Evolutionary conservation across 2,888 invertebrate genomes (phyloP), one percentile per base, ranked within the genome.

Genomic region (Helicoverpa assulta): DNA sequence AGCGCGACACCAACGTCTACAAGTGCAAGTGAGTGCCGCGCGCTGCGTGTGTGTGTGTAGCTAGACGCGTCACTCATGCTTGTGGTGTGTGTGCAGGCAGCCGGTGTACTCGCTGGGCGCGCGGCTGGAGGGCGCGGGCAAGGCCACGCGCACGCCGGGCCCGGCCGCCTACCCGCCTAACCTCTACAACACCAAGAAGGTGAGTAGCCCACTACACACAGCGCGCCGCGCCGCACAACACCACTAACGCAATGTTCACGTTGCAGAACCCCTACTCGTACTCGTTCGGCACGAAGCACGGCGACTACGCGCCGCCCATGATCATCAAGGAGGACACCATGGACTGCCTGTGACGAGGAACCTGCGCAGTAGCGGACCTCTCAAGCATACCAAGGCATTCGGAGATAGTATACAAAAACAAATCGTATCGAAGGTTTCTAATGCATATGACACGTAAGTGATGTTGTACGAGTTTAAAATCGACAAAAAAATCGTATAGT

Each of bases 231-330:
- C 8, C 33, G 26, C 33, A 2, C 8, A 7, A 7, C 10, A 10
- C 10, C 7, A 10, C 40, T 50, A 8, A 29, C 7, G 8, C 18
- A 5, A 50, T 47, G 10, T 55, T 54, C 58, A 26, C n/a, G 33
- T 85, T 88, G 0, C 93, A 95, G 90, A 93, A 93, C 67, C 92
- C 93, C 12, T 95, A 95, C 62, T 91, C 95, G 37, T 97, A 96
- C 84, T 96, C 97, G 21, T 97, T 97, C 87, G 97, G 97, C 40
- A 93, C 94, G 19, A 94, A 95, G 71, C 96, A 97, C 87, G 96
- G 93, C 14, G 93, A 92, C 64, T 96, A 94, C 82, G 92, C 94
- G 18, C 93, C 96, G 51, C 96, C 97, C 6, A 96, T 97, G 89
- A 95, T 97, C 80, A 96, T 96, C 59, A 94, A 95, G 29, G 95